These are phyloP conservation scores for Mesocricetus auratus DNA, from an alignment of 2,113 vertebrate genomes.

Conservation along the genomic window DNA sequence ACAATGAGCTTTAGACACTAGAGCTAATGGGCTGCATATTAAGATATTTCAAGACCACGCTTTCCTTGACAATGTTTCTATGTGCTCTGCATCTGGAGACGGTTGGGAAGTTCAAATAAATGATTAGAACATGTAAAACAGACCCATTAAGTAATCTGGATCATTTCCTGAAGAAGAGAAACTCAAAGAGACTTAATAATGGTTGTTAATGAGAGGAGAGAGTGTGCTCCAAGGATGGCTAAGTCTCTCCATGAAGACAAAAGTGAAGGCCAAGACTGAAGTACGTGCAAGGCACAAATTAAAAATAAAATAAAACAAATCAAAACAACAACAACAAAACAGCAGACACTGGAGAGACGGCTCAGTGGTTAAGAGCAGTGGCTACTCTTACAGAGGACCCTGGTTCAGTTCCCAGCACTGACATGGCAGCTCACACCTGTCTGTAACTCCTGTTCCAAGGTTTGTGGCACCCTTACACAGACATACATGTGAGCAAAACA, in stretches of 20 bases:
- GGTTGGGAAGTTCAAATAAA: conserved; percentile 69
- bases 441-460: neutral
- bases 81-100: conserved; percentile 34
- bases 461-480: neutral
- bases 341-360: neutral
- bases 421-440: neutral
- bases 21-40: neutral
- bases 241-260: conserved; percentile 18
- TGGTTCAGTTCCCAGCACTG: neutral
- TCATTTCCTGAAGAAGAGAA: conserved; percentile 55
- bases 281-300: neutral
- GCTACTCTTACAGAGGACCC: neutral
- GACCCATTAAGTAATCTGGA: conserved; percentile 51
- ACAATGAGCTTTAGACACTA: conserved; percentile 23
- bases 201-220: conserved; percentile 57
- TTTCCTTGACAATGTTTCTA: conserved; percentile 60
- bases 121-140: conserved; percentile 67
- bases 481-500: neutral
- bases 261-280: conserved; percentile 45
- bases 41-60: conserved; percentile 33
- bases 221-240: conserved; percentile 31
- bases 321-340: neutral
- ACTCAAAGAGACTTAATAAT: conserved; percentile 64
- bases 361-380: neutral
- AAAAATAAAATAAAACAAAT: conserved; percentile 39